Evolutionary conservation across 2,113 vertebrate genomes (phyloP).

Genomic region (Poecilia latipinna): DNA sequence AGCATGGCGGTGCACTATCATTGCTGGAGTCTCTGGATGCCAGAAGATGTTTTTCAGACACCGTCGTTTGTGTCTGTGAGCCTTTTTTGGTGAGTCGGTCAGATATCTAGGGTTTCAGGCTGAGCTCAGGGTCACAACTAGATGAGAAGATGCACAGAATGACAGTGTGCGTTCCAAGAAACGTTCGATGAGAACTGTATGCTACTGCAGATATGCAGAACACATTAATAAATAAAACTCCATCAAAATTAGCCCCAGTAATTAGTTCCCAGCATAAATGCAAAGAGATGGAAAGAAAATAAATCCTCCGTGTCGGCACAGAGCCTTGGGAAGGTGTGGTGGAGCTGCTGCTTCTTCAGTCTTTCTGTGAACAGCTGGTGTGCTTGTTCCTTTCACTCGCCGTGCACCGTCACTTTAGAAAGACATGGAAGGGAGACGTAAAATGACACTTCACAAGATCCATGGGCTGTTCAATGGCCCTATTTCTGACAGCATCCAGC

Average conservation of each 20-base stretch:
- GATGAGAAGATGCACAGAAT: slow-evolving; percentile 49
- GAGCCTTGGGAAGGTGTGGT: not conserved
- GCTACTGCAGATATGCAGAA: not conserved
- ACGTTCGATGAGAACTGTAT: not conserved
- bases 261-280: not conserved
- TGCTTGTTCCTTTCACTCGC: not conserved
- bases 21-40: slow-evolving; percentile 1
- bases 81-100: slow-evolving; percentile 9
- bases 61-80: slow-evolving; percentile 14
- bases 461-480: not conserved
- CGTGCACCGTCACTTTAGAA: not conserved
- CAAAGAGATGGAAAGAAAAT: not conserved
- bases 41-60: slow-evolving; percentile 30
- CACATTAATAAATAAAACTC: too few relatives aligned
- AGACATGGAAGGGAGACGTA: not conserved
- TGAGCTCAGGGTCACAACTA: slow-evolving; percentile 45
- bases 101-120: slow-evolving; percentile 49
- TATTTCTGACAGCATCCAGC: slow-evolving; percentile 6
- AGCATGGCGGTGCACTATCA: not conserved
- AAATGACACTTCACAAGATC: not conserved
- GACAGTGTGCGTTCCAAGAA: not conserved
- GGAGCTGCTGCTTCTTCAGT: not conserved
- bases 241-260: not conserved
- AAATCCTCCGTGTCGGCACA: too few relatives aligned
- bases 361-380: not conserved